Evolutionary conservation across 2,113 vertebrate species (phyloP), one percentile per base, ranked within the genome.

Genomic region (Equus quagga): DNA sequence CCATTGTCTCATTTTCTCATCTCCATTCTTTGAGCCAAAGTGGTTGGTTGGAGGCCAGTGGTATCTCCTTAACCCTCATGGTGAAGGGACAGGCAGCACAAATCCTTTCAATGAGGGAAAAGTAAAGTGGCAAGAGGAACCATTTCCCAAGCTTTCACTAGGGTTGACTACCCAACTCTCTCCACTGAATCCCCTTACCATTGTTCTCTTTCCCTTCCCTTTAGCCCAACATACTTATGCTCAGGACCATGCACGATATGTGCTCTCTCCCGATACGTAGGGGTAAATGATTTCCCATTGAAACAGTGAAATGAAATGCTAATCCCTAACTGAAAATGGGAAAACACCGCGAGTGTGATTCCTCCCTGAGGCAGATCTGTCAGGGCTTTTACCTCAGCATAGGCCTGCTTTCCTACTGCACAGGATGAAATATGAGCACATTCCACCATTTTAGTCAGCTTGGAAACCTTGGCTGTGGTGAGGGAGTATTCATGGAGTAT

Each of bases 161-260:
- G 26, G 72, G 13, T 33, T 87, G 65, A 8, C 36, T 62, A 31
- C 31, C 33, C 44, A 23, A 2, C 6, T 31, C 33, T 19, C 41
- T 54, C 49, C 8, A 0, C 19, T 41, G 36, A 51, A 49, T 41
- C 24, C 67, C 9, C 0, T 54, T 11, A 9, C 14, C 0, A 0
- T 44, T 21, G 4, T 8, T 85, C 64, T 80, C 33, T 51, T 76
- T 51, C n/a, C 8, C 28, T 3, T 15, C 21, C 46, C 46, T 36
- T 56, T 26, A 85, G 18, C n/a, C 23, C 10, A 19, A 23, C 19
- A 58, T 46, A 26, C 44, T 70, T 79, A 8, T 8, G 36, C 44
- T 49, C 44, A 44, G 69, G 51, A 33, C 2, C 13, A 58, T 6
- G 31, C 2, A 8, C 36, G 10, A 10, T 10, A 46, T 17, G 65